phyloP scores from a whole-genome alignment of 2,113 vertebrate genomes.

The Hymenochirus boettgeri region DNA sequence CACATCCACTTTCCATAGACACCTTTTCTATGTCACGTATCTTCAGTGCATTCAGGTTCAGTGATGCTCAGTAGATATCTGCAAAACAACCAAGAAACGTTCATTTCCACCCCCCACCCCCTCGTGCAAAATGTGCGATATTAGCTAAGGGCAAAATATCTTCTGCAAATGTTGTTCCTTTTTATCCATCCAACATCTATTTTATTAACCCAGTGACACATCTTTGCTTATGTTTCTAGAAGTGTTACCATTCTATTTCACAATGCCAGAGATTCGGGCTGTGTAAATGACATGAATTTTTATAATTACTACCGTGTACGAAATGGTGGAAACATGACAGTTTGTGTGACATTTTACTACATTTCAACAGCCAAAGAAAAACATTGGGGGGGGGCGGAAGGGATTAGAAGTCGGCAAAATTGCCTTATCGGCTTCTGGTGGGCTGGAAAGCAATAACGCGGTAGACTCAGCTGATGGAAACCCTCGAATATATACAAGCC shows the following conservation, averaged over 20 bases:
- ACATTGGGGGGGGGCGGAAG: too few relatives aligned
- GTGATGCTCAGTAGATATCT: too few relatives aligned
- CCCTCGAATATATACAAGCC: conserved; percentile 14
- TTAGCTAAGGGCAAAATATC: conserved; percentile 1
- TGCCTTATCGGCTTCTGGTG: conserved; percentile 13
- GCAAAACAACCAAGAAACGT: too few relatives aligned
- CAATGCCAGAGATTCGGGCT: background rate
- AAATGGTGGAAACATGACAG: conserved; percentile 1
- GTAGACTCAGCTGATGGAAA: conserved; percentile 14
- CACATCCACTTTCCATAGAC: too few relatives aligned
- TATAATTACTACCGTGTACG: conserved; percentile 27
- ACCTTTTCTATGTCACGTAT: too few relatives aligned
- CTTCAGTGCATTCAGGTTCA: too few relatives aligned
- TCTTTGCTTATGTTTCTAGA: rapidly evolving
- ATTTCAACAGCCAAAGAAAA: background rate
- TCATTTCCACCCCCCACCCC: too few relatives aligned
- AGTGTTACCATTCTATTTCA: conserved; percentile 7
- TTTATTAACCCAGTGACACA: conserved; percentile 6
- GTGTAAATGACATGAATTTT: conserved; percentile 18
- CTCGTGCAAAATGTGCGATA: conserved; percentile 4
- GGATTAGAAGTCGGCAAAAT: rapidly evolving
- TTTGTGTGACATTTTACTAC: conserved; percentile 9
- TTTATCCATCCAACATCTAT: background rate
- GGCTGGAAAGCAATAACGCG: conserved; percentile 2
- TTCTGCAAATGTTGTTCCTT: conserved; percentile 10